Evolutionary conservation across 1,140 invertebrate species (phyloP).

Genomic region (Rhagoletis pomonella): DNA sequence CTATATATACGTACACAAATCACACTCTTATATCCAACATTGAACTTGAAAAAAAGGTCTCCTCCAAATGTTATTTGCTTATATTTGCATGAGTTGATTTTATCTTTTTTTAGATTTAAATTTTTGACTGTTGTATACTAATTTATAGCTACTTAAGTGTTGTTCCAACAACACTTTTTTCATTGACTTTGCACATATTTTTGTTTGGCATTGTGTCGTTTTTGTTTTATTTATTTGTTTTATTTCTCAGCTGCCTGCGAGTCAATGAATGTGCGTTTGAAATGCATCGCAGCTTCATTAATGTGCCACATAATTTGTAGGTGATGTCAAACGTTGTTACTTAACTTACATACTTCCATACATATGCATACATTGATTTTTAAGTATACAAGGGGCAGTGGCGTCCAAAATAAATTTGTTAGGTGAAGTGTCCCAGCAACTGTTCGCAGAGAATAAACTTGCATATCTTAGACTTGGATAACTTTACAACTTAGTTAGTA

Average conservation of each 20-base stretch:
- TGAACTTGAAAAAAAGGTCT: constrained; percentile 25
- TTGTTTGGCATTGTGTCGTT: too few species aligned
- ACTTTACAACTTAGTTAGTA: too few species aligned
- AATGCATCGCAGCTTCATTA: constrained; percentile 18
- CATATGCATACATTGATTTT: not conserved
- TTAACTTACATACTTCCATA: not conserved
- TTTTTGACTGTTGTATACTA: constrained; percentile 4
- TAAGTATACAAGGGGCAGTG: not conserved
- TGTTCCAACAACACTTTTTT: constrained; percentile 44
- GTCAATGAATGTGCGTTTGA: not conserved
- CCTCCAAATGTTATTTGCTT: too few species aligned
- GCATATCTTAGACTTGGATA: too few species aligned
- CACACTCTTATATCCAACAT: not conserved
- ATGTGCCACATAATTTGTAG: constrained; percentile 43
- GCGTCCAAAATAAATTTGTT: not conserved
- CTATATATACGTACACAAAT: not conserved
- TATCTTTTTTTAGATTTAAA: not conserved
- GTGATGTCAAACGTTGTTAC: constrained; percentile 2
- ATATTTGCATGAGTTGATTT: not conserved
- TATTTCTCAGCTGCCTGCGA: not conserved
- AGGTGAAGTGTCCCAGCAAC: too few species aligned
- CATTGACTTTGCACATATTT: not conserved
- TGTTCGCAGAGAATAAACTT: too few species aligned
- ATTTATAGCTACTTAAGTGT: constrained; percentile 48
- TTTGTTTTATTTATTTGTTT: too few species aligned